Conservation (phyloP, 1,140 invertebrate species). For the Colletes latitarsis region DNA sequence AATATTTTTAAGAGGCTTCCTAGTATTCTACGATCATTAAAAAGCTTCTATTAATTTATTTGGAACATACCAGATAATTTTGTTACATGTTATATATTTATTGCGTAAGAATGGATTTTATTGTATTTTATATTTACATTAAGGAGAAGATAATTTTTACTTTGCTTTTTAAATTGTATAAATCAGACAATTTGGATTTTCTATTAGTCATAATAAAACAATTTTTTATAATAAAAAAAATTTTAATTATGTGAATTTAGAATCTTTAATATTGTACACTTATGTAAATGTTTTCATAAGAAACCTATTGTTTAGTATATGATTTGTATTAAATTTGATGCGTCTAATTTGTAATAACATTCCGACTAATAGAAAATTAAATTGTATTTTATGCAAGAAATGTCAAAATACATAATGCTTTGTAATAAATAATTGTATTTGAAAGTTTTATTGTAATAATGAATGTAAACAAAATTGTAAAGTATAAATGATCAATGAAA, state of each 20-base stretch:
- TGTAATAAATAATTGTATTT: constrained; percentile 49
- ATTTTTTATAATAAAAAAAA: constrained; percentile 30
- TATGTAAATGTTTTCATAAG: neutral
- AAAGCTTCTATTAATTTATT: constrained; percentile 64
- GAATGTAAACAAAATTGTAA: constrained; percentile 57
- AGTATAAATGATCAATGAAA: constrained; percentile 59
- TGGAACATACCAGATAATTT: constrained; percentile 42
- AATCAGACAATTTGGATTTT: constrained; percentile 42
- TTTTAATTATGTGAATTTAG: constrained; percentile 37
- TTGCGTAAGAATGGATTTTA: constrained; percentile 60
- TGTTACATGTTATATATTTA: constrained; percentile 72
- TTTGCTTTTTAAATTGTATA: constrained; percentile 24
- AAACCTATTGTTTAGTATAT: neutral
- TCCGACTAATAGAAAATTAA: constrained; percentile 51
- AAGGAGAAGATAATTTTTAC: constrained; percentile 34
- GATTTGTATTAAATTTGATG: constrained; percentile 41
- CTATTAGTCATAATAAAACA: constrained; percentile 45
- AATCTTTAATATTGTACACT: constrained; percentile 11
- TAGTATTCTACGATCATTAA: constrained; percentile 46
- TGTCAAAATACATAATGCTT: constrained; percentile 30
- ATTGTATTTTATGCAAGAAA: constrained; percentile 34
- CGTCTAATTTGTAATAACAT: constrained; percentile 15
- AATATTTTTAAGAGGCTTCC: constrained; percentile 45
- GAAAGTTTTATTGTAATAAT: constrained; percentile 69
- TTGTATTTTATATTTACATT: constrained; percentile 57